These are phyloP conservation scores for Hemicordylus capensis DNA, from an alignment of 2,113 vertebrate genomes.

Conservation along the genomic window DNA sequence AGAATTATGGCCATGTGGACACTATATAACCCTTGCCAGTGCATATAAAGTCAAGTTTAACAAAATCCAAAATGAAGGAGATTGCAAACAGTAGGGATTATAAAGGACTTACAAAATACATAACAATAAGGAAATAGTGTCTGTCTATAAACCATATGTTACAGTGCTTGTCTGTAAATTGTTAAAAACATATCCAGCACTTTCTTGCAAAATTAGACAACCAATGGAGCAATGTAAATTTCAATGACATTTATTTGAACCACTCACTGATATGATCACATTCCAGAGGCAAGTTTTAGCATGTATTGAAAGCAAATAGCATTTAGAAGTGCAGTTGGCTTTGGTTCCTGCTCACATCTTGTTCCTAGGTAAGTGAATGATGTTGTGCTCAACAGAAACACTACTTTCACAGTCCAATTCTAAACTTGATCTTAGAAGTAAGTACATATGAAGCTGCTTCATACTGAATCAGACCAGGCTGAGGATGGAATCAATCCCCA, in stretches of 20 bases:
- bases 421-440: too few relatives aligned
- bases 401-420: neutral
- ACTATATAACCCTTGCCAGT: too few relatives aligned
- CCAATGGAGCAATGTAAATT: neutral
- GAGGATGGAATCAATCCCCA: too few relatives aligned
- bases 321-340: neutral
- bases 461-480: too few relatives aligned
- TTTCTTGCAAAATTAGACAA: neutral
- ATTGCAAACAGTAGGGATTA: neutral
- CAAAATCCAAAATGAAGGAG: too few relatives aligned
- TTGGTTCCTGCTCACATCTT: neutral
- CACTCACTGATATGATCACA: neutral
- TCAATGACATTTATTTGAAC: too few relatives aligned
- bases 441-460: neutral
- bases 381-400: neutral
- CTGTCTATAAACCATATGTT: neutral
- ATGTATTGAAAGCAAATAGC: neutral
- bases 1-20: too few relatives aligned
- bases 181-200: neutral
- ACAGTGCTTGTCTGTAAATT: too few relatives aligned
- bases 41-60: too few relatives aligned
- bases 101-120: neutral
- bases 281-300: neutral
- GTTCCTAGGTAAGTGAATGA: neutral
- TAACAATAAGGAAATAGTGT: neutral